Evolutionary conservation across 1,140 invertebrate genomes (phyloP).

Genomic region (Littorina saxatilis): DNA sequence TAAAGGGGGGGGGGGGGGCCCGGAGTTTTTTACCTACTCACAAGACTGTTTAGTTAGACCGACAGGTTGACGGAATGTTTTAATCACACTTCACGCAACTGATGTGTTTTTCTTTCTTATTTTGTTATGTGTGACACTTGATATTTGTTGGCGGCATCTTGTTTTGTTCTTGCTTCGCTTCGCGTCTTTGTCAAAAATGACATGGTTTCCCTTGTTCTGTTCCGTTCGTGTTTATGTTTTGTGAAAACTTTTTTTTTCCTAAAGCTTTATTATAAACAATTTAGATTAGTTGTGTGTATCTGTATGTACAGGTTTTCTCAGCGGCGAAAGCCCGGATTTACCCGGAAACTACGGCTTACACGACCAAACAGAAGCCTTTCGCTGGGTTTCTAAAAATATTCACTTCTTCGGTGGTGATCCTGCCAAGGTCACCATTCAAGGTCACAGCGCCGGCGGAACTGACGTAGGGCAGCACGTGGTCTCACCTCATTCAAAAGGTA

Average conservation of each 20-base stretch:
- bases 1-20: too few relatives aligned
- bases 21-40: too few relatives aligned
- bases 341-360: conserved; percentile 65
- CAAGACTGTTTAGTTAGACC: too few relatives aligned
- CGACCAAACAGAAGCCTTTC: conserved; percentile 62
- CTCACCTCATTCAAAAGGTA: conserved; percentile 50
- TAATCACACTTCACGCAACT: too few relatives aligned
- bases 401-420: conserved; percentile 63
- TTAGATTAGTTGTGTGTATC: too few relatives aligned
- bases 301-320: conserved; percentile 45
- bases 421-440: conserved; percentile 54
- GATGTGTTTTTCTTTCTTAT: too few relatives aligned
- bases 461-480: conserved; percentile 51
- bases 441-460: conserved; percentile 57
- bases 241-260: neutral
- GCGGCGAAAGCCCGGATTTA: conserved; percentile 9
- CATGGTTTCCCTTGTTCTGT: neutral
- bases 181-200: neutral
- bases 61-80: too few relatives aligned
- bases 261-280: neutral
- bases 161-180: neutral
- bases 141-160: too few relatives aligned
- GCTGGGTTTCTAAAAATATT: conserved; percentile 67
- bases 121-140: too few relatives aligned
- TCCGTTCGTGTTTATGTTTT: neutral